phyloP scores from a whole-genome alignment of 2,888 invertebrate genomes.

The Scaptomyza reducta region DNA sequence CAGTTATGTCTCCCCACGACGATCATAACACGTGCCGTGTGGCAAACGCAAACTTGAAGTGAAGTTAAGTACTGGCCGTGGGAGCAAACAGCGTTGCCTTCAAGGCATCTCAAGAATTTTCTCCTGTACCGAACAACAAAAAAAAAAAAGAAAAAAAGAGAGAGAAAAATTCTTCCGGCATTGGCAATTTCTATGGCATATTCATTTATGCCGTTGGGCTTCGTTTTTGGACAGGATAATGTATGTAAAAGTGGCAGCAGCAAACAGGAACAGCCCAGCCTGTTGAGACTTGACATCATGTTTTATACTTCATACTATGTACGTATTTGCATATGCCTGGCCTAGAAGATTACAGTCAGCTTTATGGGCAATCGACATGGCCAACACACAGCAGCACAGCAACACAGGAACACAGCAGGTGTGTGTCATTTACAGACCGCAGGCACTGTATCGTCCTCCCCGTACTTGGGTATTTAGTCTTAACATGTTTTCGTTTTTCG shows the following conservation, averaged over 20 bases:
- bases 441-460: constrained; percentile 4
- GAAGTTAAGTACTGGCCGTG: constrained; percentile 32
- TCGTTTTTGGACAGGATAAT: constrained; percentile 45
- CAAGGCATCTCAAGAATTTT: constrained; percentile 64
- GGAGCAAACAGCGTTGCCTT: constrained; percentile 23
- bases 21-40: constrained; percentile 52
- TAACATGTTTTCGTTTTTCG: background rate
- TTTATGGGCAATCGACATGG: constrained; percentile 16
- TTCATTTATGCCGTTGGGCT: constrained; percentile 51
- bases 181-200: constrained; percentile 33
- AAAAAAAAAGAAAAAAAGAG: background rate
- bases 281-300: constrained; percentile 43
- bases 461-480: constrained; percentile 14
- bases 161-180: constrained; percentile 9
- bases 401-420: background rate
- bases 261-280: background rate
- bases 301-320: constrained; percentile 1
- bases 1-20: constrained; percentile 10
- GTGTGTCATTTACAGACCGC: constrained; percentile 5
- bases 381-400: constrained; percentile 3
- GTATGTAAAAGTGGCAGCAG: constrained; percentile 33
- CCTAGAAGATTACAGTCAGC: constrained; percentile 41
- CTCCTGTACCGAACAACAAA: constrained; percentile 31
- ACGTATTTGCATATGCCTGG: constrained; percentile 47
- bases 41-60: constrained; percentile 37